Percentiles rank a stretch among this genome's conserved stretches.
These are phyloP conservation scores for Platyscapa corneri DNA, from an alignment of 1,140 invertebrate species.

Conservation along the genomic window DNA sequence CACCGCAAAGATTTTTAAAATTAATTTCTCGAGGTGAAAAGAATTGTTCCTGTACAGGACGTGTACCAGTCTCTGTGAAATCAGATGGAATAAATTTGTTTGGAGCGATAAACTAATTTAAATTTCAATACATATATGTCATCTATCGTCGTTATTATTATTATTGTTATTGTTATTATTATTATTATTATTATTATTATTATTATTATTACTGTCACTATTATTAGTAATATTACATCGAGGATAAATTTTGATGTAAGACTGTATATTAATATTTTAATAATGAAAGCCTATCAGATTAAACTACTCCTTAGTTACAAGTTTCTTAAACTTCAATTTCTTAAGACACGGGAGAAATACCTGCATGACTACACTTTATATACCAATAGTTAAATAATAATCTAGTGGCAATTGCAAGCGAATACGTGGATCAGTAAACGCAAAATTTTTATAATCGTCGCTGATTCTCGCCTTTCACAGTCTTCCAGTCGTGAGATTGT, in stretches of 20 bases:
- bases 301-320: background rate
- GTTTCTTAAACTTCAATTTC: conserved; percentile 12
- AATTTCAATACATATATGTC: background rate
- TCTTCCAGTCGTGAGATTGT: conserved; percentile 11
- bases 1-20: background rate
- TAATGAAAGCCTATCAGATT: background rate
- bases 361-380: conserved; percentile 6
- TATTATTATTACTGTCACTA: background rate
- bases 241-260: background rate
- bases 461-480: conserved; percentile 21
- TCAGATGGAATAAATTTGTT: background rate
- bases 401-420: conserved; percentile 15
- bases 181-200: too few species aligned
- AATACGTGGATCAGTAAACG: conserved; percentile 15
- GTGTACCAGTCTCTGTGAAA: background rate
- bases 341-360: background rate
- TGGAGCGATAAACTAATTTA: background rate
- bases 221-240: background rate
- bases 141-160: background rate
- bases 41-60: too few species aligned
- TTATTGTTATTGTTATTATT: too few species aligned
- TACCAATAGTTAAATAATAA: conserved; percentile 9
- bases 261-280: background rate
- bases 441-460: conserved; percentile 25
- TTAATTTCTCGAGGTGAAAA: background rate